Evolutionary conservation across 2,797 vertebrate species (phyloP).

Genomic region (Eremophila alpestris): DNA sequence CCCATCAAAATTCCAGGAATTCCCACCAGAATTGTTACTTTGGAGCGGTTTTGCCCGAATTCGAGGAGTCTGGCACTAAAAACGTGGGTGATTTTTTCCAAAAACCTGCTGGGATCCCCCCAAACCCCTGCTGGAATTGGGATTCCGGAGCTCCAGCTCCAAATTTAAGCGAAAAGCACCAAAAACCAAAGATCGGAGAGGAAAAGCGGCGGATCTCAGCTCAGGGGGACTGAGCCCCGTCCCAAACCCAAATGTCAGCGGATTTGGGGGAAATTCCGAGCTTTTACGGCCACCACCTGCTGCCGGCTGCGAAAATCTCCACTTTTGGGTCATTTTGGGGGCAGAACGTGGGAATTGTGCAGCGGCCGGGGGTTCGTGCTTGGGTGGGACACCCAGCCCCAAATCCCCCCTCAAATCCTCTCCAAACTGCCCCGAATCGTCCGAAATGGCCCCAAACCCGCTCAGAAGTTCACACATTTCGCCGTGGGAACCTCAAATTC

Average conservation of each 20-base stretch:
- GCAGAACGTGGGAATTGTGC: rapidly evolving
- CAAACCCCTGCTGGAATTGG: rapidly evolving
- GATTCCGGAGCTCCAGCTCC: neutral
- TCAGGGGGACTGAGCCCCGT: rapidly evolving
- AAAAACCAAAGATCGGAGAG: neutral
- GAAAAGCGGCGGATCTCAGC: rapidly evolving
- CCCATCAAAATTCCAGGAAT: too few species aligned
- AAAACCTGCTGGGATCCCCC: neutral
- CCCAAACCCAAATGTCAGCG: rapidly evolving
- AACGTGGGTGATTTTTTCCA: rapidly evolving
- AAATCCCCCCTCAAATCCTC: neutral
- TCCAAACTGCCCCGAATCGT: rapidly evolving
- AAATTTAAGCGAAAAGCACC: rapidly evolving
- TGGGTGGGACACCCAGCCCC: neutral
- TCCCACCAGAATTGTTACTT: rapidly evolving
- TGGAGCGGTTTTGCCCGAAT: rapidly evolving
- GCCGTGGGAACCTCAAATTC: neutral
- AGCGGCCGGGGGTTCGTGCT: rapidly evolving
- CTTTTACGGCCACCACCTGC: neutral
- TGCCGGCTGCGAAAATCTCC: neutral
- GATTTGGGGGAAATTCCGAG: rapidly evolving
- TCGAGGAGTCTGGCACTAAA: rapidly evolving
- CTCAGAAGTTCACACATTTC: too few species aligned
- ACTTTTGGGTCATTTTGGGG: neutral
- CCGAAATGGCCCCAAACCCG: rapidly evolving